Percentiles rank a stretch among this genome's conserved stretches.
Evolutionary conservation across 1,140 invertebrate species (phyloP).

Genomic region (Procambarus clarkii): DNA sequence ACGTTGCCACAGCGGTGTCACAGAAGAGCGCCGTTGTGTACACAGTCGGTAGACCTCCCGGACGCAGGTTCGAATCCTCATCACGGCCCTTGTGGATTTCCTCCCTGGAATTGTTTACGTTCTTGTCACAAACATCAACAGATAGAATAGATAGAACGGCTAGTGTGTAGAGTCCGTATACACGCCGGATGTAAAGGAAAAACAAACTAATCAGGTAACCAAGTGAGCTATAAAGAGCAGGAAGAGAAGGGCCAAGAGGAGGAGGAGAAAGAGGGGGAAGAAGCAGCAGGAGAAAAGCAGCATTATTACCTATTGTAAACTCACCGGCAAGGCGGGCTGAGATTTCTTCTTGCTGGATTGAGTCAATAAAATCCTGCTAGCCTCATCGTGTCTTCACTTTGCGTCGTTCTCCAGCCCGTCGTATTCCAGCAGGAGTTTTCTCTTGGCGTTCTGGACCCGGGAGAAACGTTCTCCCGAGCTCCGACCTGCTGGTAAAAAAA

Average conservation of each 20-base stretch:
- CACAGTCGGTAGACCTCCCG: too few species aligned
- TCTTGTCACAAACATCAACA: too few species aligned
- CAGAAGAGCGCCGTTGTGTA: too few species aligned
- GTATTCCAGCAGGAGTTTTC: neutral
- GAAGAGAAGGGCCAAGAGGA: neutral
- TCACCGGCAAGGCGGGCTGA: neutral
- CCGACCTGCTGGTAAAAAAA: neutral
- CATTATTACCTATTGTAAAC: slow-evolving; percentile 14
- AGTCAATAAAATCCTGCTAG: slow-evolving; percentile 7
- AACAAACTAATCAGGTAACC: neutral
- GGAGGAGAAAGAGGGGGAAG: neutral
- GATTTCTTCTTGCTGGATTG: neutral
- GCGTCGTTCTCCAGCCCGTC: neutral
- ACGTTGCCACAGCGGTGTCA: too few species aligned
- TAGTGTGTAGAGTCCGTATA: too few species aligned
- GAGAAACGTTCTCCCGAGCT: neutral
- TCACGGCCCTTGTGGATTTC: too few species aligned
- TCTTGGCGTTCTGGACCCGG: neutral
- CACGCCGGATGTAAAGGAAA: neutral
- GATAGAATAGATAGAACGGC: too few species aligned
- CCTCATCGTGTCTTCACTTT: neutral
- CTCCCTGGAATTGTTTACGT: too few species aligned
- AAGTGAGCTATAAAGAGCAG: neutral
- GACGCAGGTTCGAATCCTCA: too few species aligned
- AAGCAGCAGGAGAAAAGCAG: neutral